Evolutionary conservation across 2,113 vertebrate species (phyloP), one percentile per base, ranked within the genome.

Genomic region (Dryoscopus gambensis): DNA sequence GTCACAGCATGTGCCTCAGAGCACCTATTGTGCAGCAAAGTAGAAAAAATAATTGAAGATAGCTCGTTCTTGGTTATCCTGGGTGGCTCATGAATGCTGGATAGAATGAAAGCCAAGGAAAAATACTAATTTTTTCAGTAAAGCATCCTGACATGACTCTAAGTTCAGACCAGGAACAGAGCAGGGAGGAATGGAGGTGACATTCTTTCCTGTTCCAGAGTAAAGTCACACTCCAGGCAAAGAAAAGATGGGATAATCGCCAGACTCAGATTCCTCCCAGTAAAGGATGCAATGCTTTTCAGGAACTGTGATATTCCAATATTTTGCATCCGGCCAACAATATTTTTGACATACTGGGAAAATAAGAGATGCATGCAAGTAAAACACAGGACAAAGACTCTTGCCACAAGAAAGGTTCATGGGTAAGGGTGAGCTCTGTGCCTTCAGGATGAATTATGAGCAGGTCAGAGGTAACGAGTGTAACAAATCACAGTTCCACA

Each of bases 381-480:
- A 50, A 78, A 89, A 60, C 33, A 79, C 24, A 64, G n/a, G 40
- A 21, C 1, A 1, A 37, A 53, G 35, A 15, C n/a, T 55, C 5
- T 5, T 84, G 33, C 25, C 57, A 60, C 37, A 20, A 2, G 1
- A 30, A 30, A 64, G 7, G 28, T 8, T 71, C 27, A n/a, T 44
- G 47, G 67, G 21, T 47, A 62, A 57, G 37, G 62, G 31, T 30
- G 37, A 94, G 46, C 19, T 35, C 18, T 78, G 24, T 69, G 49
- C 67, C 53, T 82, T 91, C 57, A 94, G 62, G 40, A 53, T 57
- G 71, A 93, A 62, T 94, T 92, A 88, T 0, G 20, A 76, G 37
- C 13, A 69, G 93, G 89, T 85, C 87, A 89, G 84, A 89, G 81
- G 81, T 95, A 93, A 95, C 3, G 2, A 96, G 81, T 56, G 62